phyloP scores from a whole-genome alignment of 2,113 vertebrate species.

The Strigops habroptila region DNA sequence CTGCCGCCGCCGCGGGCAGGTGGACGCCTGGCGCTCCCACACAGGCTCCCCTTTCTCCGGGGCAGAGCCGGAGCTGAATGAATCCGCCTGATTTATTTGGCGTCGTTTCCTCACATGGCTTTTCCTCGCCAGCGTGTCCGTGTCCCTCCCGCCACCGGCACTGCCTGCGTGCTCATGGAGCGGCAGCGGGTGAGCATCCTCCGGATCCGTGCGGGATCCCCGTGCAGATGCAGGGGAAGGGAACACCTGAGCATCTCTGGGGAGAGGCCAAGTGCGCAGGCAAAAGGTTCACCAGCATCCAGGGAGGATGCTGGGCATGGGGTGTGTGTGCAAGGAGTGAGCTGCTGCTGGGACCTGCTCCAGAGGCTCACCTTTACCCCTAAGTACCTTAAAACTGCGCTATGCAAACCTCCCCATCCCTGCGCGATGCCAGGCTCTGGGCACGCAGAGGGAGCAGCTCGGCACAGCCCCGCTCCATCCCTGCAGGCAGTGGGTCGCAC shows the following conservation, averaged over 20 bases:
- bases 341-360: background rate
- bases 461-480: background rate
- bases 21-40: conserved; percentile 32
- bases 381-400: rapidly evolving
- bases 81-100: conserved; percentile 23
- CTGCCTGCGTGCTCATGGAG: rapidly evolving
- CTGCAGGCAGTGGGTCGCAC: background rate
- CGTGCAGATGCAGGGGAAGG: background rate
- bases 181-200: rapidly evolving
- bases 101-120: conserved; percentile 22
- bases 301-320: rapidly evolving
- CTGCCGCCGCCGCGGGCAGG: conserved; percentile 39
- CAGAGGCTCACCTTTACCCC: rapidly evolving
- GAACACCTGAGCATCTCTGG: background rate
- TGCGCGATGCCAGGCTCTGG: rapidly evolving
- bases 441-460: background rate
- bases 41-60: background rate
- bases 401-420: background rate
- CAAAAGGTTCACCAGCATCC: rapidly evolving
- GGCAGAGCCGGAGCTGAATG: background rate
- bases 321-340: background rate
- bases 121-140: background rate
- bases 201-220: rapidly evolving
- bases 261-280: background rate
- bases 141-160: rapidly evolving